Conservation (phyloP, 64 coral and sea anemone species). For the Dendrophyllia cribrosa region DNA sequence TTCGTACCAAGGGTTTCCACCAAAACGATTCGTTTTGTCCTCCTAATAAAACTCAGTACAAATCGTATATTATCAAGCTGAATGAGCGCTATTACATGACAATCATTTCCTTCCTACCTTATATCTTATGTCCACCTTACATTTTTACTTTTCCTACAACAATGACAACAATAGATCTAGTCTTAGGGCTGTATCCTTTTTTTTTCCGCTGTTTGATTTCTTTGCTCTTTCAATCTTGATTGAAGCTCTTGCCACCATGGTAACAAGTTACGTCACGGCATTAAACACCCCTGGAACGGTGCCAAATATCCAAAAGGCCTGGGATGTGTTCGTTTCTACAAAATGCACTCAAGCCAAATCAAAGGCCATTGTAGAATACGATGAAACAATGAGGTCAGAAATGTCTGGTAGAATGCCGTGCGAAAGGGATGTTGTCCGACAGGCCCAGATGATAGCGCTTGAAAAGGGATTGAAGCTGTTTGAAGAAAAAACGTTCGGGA, state of each 20-base stretch:
- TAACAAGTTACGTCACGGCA: slow-evolving; percentile 37
- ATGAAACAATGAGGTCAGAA: not conserved
- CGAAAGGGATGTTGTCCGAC: slow-evolving; percentile 6
- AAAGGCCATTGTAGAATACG: not conserved
- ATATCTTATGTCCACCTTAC: no score
- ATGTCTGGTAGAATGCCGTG: slow-evolving; percentile 21
- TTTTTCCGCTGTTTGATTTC: no score
- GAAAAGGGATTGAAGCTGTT: slow-evolving; percentile 4
- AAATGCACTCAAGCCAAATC: slow-evolving; percentile 7
- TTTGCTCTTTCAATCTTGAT: not conserved
- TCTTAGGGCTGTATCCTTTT: no score
- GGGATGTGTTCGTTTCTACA: slow-evolving; percentile 26
- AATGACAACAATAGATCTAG: no score
- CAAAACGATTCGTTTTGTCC: no score
- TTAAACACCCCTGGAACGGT: slow-evolving; percentile 30
- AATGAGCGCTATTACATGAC: no score
- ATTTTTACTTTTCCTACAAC: no score
- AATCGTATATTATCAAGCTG: no score
- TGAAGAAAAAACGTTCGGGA: slow-evolving; percentile 9
- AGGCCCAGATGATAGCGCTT: not conserved
- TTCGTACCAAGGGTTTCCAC: no score
- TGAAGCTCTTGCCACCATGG: slow-evolving; percentile 35
- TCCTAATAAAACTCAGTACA: no score
- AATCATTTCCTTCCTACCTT: no score
- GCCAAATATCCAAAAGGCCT: slow-evolving; percentile 23